phyloP scores from a whole-genome alignment of 2,113 vertebrate species.

The Pitta sordida region DNA sequence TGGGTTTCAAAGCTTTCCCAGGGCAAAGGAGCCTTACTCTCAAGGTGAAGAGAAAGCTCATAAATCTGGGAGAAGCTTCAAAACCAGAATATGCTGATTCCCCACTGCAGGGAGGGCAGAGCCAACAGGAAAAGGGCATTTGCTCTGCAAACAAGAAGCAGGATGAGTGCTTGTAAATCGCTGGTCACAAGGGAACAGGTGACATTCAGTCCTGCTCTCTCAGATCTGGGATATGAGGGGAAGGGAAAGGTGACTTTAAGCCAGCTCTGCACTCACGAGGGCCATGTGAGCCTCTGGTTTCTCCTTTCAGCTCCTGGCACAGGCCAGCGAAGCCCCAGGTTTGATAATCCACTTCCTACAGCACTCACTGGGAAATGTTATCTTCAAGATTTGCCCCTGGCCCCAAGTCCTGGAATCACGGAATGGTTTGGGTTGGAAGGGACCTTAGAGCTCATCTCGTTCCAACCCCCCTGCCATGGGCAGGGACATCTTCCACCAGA shows the following conservation, averaged over 20 bases:
- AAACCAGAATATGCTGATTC: slow-evolving; percentile 49
- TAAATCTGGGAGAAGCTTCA: slow-evolving; percentile 59
- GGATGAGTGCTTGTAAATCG: slow-evolving; percentile 20
- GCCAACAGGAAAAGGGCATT: slow-evolving; percentile 50
- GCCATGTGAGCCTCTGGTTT: not conserved
- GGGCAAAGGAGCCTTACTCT: not conserved
- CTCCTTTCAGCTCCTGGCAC: not conserved
- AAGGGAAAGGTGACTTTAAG: slow-evolving; percentile 1
- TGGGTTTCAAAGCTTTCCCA: slow-evolving; percentile 37
- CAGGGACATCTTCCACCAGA: not conserved
- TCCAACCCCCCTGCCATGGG: not conserved
- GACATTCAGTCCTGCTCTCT: slow-evolving; percentile 51
- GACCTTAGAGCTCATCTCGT: not conserved
- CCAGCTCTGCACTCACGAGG: not conserved
- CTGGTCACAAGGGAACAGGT: slow-evolving; percentile 34
- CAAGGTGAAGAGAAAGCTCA: slow-evolving; percentile 57
- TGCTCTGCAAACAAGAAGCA: slow-evolving; percentile 38
- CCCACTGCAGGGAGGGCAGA: slow-evolving; percentile 24
- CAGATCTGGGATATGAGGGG: not conserved
- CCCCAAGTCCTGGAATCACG: not conserved
- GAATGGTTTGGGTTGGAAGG: not conserved
- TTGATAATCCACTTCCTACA: not conserved
- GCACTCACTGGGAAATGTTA: not conserved
- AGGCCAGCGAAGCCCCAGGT: not conserved
- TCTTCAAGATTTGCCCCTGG: not conserved